These are phyloP conservation scores for Agrenia bidenticulata DNA, from an alignment of 2,888 invertebrate species.

Conservation along the genomic window DNA sequence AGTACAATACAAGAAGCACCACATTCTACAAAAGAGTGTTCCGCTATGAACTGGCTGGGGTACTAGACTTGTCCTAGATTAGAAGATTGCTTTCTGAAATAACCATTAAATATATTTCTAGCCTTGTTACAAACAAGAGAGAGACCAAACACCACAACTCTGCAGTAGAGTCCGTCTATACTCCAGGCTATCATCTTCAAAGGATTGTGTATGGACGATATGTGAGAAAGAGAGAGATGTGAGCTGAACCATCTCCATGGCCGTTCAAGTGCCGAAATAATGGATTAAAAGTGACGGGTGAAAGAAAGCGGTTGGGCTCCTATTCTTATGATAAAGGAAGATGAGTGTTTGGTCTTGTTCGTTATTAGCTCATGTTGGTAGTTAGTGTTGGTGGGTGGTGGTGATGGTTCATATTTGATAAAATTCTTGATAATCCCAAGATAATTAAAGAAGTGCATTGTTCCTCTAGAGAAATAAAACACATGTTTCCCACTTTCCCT, in stretches of 20 bases:
- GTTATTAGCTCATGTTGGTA: neutral
- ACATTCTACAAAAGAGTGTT: too few species aligned
- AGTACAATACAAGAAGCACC: too few species aligned
- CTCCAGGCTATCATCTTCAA: too few species aligned
- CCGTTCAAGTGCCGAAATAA: conserved; percentile 11
- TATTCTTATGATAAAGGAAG: neutral
- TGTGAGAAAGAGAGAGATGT: neutral
- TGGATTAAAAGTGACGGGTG: conserved; percentile 12
- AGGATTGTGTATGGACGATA: too few species aligned
- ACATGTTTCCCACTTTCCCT: conserved; percentile 34
- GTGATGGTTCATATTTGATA: conserved; percentile 4
- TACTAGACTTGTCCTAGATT: neutral
- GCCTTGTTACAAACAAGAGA: neutral
- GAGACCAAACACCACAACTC: neutral
- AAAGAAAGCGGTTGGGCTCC: neutral
- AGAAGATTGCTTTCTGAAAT: conserved; percentile 10
- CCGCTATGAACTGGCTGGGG: too few species aligned
- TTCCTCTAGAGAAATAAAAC: conserved; percentile 46
- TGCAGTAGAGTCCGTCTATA: too few species aligned
- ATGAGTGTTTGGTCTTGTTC: neutral
- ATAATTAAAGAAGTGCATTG: conserved; percentile 28
- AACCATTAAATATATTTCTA: neutral
- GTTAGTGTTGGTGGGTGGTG: neutral
- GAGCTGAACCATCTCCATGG: neutral
- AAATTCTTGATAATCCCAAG: conserved; percentile 18